A percentile compares a stretch with the other conserved stretches of the same genome.
phyloP scores from a whole-genome alignment of 2,888 invertebrate genomes.

The Amiota mariae region DNA sequence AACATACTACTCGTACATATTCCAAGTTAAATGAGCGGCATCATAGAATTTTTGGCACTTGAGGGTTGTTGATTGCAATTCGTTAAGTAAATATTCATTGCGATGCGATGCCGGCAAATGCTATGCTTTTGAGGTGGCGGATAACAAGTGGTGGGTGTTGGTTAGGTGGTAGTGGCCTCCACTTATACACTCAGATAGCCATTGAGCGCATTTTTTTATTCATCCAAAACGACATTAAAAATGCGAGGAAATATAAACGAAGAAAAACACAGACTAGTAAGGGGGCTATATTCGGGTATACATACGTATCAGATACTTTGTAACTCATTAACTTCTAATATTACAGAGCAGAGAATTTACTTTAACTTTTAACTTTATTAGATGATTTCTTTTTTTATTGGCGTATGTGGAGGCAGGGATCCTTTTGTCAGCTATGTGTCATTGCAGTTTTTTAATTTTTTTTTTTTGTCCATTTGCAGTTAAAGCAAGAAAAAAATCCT shows the following conservation, averaged over 20 bases:
- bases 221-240: slow-evolving; percentile 72
- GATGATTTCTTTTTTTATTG: too few relatives aligned
- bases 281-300: too few relatives aligned
- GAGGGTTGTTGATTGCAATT: slow-evolving; percentile 7
- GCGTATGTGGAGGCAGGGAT: too few relatives aligned
- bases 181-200: slow-evolving; percentile 34
- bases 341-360: too few relatives aligned
- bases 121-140: not conserved
- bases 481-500: too few relatives aligned
- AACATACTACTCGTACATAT: slow-evolving; percentile 9
- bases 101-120: slow-evolving; percentile 13
- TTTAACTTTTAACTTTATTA: too few relatives aligned
- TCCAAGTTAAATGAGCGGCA: slow-evolving; percentile 22
- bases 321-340: too few relatives aligned
- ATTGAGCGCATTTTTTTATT: slow-evolving; percentile 65
- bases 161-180: slow-evolving; percentile 2
- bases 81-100: not conserved
- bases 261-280: slow-evolving; percentile 24
- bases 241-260: slow-evolving; percentile 58
- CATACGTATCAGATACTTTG: too few relatives aligned
- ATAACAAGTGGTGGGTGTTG: not conserved
- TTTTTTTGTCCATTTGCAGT: too few relatives aligned
- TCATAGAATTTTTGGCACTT: slow-evolving; percentile 23
- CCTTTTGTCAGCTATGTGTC: too few relatives aligned
- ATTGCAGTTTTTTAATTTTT: too few relatives aligned